Evolutionary conservation across 2,888 invertebrate species (phyloP).

Genomic region (Morinoia aosen): DNA sequence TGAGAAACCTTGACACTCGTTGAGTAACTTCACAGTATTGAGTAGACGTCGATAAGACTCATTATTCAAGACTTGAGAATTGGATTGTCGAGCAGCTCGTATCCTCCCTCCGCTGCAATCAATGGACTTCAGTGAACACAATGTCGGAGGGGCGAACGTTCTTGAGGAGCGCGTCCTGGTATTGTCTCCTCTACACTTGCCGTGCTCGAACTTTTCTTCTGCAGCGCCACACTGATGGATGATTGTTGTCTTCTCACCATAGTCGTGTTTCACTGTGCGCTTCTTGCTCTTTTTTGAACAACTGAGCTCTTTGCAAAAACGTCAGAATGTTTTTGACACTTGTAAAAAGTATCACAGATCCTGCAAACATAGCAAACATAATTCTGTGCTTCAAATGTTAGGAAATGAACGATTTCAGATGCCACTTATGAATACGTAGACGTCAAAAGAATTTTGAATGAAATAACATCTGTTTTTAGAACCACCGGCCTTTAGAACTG

Average conservation of each 20-base stretch:
- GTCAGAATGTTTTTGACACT: too few species aligned
- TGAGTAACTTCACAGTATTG: background rate
- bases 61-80: slow-evolving; percentile 4
- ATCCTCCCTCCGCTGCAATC: background rate
- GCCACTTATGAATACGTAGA: too few species aligned
- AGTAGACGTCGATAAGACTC: background rate
- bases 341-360: too few species aligned
- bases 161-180: background rate
- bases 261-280: background rate
- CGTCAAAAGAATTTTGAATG: too few species aligned
- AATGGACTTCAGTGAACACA: background rate
- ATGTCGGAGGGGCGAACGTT: background rate
- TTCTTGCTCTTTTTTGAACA: background rate
- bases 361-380: too few species aligned
- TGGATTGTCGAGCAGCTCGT: background rate
- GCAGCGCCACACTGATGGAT: too few species aligned
- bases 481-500: too few species aligned
- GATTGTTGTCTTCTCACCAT: too few species aligned
- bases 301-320: background rate
- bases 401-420: too few species aligned
- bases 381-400: too few species aligned
- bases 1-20: background rate
- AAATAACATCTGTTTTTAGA: too few species aligned
- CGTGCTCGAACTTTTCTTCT: too few species aligned
- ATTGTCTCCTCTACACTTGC: background rate